These are phyloP conservation scores for Cantharis lateralis DNA, from an alignment of 2,888 invertebrate genomes.

Conservation along the genomic window DNA sequence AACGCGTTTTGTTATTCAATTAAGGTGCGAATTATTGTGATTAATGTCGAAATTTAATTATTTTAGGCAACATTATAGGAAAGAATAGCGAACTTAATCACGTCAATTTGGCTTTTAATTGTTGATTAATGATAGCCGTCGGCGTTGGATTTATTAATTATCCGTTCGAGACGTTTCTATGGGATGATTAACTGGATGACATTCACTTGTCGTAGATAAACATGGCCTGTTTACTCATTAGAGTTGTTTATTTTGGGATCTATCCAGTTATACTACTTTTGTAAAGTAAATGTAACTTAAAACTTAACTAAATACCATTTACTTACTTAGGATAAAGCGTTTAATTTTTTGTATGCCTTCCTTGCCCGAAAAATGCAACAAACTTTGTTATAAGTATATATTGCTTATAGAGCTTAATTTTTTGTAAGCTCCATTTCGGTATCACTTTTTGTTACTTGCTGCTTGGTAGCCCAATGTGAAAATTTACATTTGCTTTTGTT, in stretches of 20 bases:
- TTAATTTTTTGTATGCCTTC: constrained; percentile 7
- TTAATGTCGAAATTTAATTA: constrained; percentile 29
- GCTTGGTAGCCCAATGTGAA: not conserved
- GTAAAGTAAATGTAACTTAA: constrained; percentile 30
- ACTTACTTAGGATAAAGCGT: constrained; percentile 25
- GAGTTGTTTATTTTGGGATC: constrained; percentile 45
- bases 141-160: constrained; percentile 53
- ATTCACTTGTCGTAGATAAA: constrained; percentile 47
- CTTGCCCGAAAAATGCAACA: not conserved
- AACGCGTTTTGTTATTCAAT: constrained; percentile 7
- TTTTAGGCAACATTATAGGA: constrained; percentile 34
- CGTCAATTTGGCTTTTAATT: constrained; percentile 51
- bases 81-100: constrained; percentile 46
- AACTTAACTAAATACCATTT: constrained; percentile 29
- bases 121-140: constrained; percentile 50
- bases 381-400: not conserved
- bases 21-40: constrained; percentile 22
- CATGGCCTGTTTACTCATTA: constrained; percentile 50
- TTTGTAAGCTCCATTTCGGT: not conserved
- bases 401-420: not conserved
- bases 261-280: constrained; percentile 41
- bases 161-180: constrained; percentile 48
- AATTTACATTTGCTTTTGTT: not conserved
- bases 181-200: constrained; percentile 50
- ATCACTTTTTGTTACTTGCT: not conserved